Evolutionary conservation across 1,140 invertebrate species (phyloP), one percentile per base, ranked within the genome.

Genomic region (Euglossa dilemma): DNA sequence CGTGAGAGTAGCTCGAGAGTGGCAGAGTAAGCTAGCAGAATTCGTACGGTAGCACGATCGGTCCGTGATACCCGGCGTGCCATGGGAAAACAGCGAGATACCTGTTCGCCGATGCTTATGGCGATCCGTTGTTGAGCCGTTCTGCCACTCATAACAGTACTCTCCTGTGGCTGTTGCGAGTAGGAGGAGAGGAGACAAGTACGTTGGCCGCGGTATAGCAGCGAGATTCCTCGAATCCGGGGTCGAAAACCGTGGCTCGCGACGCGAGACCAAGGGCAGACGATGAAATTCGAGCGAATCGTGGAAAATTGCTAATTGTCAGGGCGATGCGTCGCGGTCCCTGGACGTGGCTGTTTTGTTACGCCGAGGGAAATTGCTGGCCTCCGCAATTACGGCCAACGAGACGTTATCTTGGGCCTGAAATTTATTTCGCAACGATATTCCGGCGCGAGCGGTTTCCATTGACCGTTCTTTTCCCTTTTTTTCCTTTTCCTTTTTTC

Each of bases 131-230:
- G 84, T 77, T 83, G 84, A 85, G 80, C 76, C 84, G 83, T 28
- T 25, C 82, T 81, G 80, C 80, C 87, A 83, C 86, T 91, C 87
- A 86, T 91, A 92, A 92, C 87, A 91, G 87, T 86, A 90, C 83
- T 81, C 83, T 81, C 50, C 43, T 57, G 23, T 36, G 36, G 61
- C 25, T 87, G 80, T 82, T 85, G 83, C 36, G 86, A 82, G 77
- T 85, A 80, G 63, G 71, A 67, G 75, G 70, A 83, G 71, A 50
- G 47, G 54, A 77, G 73, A 66, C 71, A 56, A 52, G 73, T 84
- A 80, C 81, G 50, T 77, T 81, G 81, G 70, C 77, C 82, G 85
- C 85, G n/a, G n/a, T n/a, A n/a, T n/a, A 64, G 69, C 72, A 80
- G 52, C 71, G 78, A 23, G n/a, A 45, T 87, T 88, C 70, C 59